Conservation (phyloP, 2,888 invertebrate genomes). For the Poecilobothrus nobilitatus region DNA sequence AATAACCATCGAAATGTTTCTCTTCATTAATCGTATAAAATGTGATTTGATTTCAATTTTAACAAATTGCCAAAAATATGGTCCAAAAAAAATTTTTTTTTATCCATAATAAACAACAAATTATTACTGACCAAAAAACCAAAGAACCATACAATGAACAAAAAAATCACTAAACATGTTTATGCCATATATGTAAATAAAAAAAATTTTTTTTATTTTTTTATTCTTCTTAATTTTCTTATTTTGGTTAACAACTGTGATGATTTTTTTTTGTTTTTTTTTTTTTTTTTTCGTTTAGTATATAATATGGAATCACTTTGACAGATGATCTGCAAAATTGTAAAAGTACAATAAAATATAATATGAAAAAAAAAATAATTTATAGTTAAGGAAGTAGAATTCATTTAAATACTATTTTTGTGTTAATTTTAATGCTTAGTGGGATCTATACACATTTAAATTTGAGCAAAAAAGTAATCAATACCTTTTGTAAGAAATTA, state of each 20-base stretch:
- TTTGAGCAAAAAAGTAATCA: too few relatives aligned
- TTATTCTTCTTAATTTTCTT: background rate
- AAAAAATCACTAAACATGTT: constrained; percentile 4
- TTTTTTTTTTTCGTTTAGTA: background rate
- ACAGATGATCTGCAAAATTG: background rate
- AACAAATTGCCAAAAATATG: constrained; percentile 1
- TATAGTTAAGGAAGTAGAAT: background rate
- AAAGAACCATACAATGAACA: background rate
- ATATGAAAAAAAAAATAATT: background rate
- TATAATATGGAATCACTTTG: background rate
- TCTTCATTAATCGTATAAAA: too few relatives aligned
- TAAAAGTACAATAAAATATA: background rate
- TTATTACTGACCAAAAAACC: background rate
- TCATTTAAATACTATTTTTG: too few relatives aligned
- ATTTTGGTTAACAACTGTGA: constrained; percentile 1
- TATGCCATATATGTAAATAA: background rate
- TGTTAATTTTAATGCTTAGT: too few relatives aligned
- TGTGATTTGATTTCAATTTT: too few relatives aligned
- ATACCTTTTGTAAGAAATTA: too few relatives aligned
- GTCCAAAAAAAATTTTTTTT: background rate
- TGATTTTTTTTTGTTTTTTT: background rate
- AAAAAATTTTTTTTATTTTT: background rate
- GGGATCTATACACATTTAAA: too few relatives aligned
- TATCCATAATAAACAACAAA: background rate
- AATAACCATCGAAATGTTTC: too few relatives aligned